Evolutionary conservation across 1,140 invertebrate species (phyloP).

Genomic region (Drosophila triauraria): DNA sequence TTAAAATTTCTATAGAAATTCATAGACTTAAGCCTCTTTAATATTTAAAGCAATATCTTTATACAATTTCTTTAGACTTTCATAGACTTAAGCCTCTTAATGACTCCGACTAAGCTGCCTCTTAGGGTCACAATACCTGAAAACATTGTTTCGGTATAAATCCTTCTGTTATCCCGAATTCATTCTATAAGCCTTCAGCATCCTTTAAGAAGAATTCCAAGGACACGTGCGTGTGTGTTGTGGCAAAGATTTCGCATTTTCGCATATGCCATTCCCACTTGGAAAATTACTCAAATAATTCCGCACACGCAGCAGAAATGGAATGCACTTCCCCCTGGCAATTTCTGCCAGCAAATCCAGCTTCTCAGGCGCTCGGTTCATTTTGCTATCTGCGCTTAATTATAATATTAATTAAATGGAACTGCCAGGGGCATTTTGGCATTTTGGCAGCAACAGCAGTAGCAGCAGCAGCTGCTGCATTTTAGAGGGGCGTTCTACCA

Average conservation of each 20-base stretch:
- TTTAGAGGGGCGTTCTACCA: neutral
- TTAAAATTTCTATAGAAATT: too few relatives aligned
- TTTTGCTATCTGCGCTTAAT: conserved; percentile 50
- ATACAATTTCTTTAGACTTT: too few relatives aligned
- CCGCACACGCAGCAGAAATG: conserved; percentile 39
- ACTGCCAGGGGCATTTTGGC: conserved; percentile 45
- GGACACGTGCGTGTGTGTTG: conserved; percentile 7
- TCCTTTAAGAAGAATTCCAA: conserved; percentile 7
- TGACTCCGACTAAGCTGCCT: neutral
- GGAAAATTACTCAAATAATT: conserved; percentile 38
- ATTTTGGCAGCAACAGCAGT: neutral
- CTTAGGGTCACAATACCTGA: neutral
- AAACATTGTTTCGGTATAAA: neutral
- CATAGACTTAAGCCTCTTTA: too few relatives aligned
- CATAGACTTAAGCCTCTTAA: too few relatives aligned
- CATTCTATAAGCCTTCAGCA: neutral
- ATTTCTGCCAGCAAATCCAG: neutral
- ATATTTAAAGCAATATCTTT: too few relatives aligned
- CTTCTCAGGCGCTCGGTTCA: conserved; percentile 14
- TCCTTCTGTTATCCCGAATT: neutral
- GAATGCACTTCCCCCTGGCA: conserved; percentile 11
- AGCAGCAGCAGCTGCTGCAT: conserved; percentile 15
- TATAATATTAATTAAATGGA: conserved; percentile 68
- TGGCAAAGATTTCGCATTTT: conserved; percentile 20
- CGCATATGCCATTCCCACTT: conserved; percentile 28